Evolutionary conservation across 2,113 vertebrate genomes (phyloP).

Genomic region (Pomatostomus ruficeps): DNA sequence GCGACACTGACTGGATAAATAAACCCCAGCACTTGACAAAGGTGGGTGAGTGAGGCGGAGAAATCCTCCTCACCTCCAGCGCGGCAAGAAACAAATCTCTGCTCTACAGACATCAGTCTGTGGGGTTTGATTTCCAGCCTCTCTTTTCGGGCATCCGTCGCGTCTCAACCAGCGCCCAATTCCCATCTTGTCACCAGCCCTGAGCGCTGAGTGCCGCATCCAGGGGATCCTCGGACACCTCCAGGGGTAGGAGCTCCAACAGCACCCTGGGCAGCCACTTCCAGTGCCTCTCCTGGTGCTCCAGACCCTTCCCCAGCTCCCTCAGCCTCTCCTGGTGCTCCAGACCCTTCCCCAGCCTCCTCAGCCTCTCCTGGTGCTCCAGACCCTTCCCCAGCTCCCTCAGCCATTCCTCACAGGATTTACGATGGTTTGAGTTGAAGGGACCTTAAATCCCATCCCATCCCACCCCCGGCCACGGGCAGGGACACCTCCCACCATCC

Average conservation of each 20-base stretch:
- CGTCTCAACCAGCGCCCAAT: accelerated
- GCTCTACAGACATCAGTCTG: too few species aligned
- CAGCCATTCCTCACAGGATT: background rate
- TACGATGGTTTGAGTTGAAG: background rate
- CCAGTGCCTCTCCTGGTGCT: background rate
- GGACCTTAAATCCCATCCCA: background rate
- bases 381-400: too few species aligned
- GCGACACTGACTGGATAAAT: too few species aligned
- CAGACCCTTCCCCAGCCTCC: background rate
- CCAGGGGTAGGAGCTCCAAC: accelerated
- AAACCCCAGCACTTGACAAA: too few species aligned
- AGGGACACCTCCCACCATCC: background rate
- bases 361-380: background rate
- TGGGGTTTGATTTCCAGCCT: too few species aligned
- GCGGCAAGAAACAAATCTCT: too few species aligned
- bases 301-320: background rate
- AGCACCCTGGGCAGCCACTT: background rate
- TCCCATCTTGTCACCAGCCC: accelerated
- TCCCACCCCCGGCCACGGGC: background rate
- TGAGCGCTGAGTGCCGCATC: accelerated
- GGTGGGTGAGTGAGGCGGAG: too few species aligned
- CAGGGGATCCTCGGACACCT: background rate
- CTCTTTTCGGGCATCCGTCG: too few species aligned
- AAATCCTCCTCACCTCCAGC: too few species aligned
- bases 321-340: background rate